These are phyloP conservation scores for Sebastes minor DNA, from an alignment of 2,797 vertebrate genomes.

Conservation along the genomic window DNA sequence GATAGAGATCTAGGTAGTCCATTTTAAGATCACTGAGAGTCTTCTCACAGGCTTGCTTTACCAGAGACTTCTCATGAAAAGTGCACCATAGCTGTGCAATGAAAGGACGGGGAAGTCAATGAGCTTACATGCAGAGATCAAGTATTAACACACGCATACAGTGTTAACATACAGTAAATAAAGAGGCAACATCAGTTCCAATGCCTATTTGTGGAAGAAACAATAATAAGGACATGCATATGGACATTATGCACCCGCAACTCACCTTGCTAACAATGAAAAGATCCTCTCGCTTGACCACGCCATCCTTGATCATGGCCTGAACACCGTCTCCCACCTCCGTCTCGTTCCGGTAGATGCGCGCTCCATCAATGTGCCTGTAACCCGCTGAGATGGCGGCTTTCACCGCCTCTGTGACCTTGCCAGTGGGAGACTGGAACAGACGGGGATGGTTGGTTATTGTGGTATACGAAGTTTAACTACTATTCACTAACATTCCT, in stretches of 20 bases:
- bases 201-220: neutral
- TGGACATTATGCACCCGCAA: neutral
- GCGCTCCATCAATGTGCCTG: conserved; percentile 88
- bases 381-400: conserved; percentile 87
- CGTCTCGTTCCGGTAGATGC: conserved; percentile 85
- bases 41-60: conserved; percentile 86
- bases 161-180: neutral
- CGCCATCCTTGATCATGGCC: conserved; percentile 82
- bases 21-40: conserved; percentile 87
- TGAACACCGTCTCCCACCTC: conserved; percentile 87
- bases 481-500: neutral
- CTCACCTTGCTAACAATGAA: conserved; percentile 93
- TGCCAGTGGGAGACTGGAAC: conserved; percentile 84
- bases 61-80: conserved; percentile 85
- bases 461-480: neutral
- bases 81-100: conserved; percentile 89
- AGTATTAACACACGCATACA: neutral
- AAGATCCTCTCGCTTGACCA: conserved; percentile 89
- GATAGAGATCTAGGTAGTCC: conserved; percentile 92
- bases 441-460: neutral
- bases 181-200: neutral
- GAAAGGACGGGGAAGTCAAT: neutral
- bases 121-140: neutral
- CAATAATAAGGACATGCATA: neutral
- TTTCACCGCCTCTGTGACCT: conserved; percentile 83